Base-by-base conservation (phyloP, 2,888 invertebrate genomes). In the Spodoptera picta region DNA sequence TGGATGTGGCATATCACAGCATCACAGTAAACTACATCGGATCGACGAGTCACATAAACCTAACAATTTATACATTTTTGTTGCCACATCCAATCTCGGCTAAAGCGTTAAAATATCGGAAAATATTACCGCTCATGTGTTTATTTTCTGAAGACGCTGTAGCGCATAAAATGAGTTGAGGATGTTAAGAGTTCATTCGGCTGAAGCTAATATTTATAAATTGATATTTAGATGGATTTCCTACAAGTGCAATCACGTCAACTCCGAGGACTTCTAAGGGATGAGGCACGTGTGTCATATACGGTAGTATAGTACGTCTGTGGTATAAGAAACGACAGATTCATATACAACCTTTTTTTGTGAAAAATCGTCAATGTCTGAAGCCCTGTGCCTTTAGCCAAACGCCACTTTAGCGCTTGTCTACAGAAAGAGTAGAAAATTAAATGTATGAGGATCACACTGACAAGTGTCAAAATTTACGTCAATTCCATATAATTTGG, bases 141-240 rank as follows among this genome's bases (percentile, higher is more conserved):
- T 60, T 71, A 68, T 52, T 59, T 52, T 49, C 27, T 12, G 36
- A 14, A 62, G 59, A 56, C 55, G 54, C 51, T 61, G 46, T 51
- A 43, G 31, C 57, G 54, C 31, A 60, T 73, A 69, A 72, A 69
- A 72, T 63, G 36, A 43, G 52, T 9, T 12, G 4, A n/a, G 14
- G 50, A 27, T 36, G 36, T 36, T 9, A 36, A 9, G 36, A 36
- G 36, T 36, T 48, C 62, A 50, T 65, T 73, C 69, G 55, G 24
- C 48, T 45, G 61, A 12, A 52, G 46, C 49, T 71, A 74, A 76
- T 74, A 65, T 68, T 62, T 60, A 66, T 58, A 76, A 76, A 74
- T 73, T 73, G 71, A 54, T 68, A 74, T 74, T 70, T 45, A 60
- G 67, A 76, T 74, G 60, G 57, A 65, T 65, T 68, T 27, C 60